These are phyloP conservation scores for Raja brachyura DNA, from an alignment of 2,113 vertebrate genomes.

Conservation along the genomic window DNA sequence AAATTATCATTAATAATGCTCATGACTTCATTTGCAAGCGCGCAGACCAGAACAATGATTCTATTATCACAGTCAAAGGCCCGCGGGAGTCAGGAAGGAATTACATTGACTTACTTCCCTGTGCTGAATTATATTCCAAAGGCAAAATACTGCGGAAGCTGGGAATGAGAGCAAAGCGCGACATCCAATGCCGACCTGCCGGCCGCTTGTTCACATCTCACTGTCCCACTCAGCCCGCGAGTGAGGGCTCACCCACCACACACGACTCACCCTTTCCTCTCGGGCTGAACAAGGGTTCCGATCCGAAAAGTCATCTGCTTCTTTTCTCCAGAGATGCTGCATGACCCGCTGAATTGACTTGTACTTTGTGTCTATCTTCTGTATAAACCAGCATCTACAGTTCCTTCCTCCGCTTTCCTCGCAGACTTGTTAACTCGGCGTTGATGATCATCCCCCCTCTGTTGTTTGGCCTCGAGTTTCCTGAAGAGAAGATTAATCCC, in stretches of 20 bases:
- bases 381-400: too few relatives aligned
- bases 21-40: neutral
- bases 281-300: too few relatives aligned
- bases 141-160: too few relatives aligned
- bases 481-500: slow-evolving; percentile 99
- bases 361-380: too few relatives aligned
- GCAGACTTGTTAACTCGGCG: slow-evolving; percentile 65
- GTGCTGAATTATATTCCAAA: neutral
- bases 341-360: too few relatives aligned
- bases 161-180: neutral
- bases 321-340: too few relatives aligned
- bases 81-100: neutral
- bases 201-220: slow-evolving; percentile 56
- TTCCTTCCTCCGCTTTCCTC: too few relatives aligned
- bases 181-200: neutral
- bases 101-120: neutral
- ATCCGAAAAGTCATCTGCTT: too few relatives aligned
- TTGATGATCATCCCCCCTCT: slow-evolving; percentile 66
- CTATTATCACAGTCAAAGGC: neutral
- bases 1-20: slow-evolving; percentile 31
- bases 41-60: slow-evolving; percentile 12
- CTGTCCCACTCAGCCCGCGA: slow-evolving; percentile 46
- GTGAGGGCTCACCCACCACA: slow-evolving; percentile 72
- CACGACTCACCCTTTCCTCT: slow-evolving; percentile 66
- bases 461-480: slow-evolving; percentile 98